A percentile compares a stretch with the other conserved stretches of the same genome.
These are phyloP conservation scores for Chrysomela aeneicollis DNA, from an alignment of 2,888 invertebrate species.

Conservation along the genomic window DNA sequence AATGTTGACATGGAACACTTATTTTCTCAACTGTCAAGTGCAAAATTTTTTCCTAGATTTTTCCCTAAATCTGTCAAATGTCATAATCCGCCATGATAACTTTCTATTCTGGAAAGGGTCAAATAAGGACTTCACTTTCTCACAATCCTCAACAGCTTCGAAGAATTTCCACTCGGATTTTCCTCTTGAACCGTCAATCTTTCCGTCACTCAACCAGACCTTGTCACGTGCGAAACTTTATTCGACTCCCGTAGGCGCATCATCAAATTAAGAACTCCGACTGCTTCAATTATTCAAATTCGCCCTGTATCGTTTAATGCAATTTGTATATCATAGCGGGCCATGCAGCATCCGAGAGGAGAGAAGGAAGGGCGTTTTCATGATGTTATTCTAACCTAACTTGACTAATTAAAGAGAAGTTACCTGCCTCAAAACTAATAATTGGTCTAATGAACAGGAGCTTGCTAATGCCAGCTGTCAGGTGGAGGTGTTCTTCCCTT, in stretches of 20 bases:
- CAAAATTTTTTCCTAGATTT: too few relatives aligned
- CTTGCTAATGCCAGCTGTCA: conserved; percentile 44
- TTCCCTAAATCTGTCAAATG: too few relatives aligned
- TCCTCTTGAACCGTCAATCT: not conserved
- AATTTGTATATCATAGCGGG: conserved; percentile 41
- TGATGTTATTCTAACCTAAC: conserved; percentile 46
- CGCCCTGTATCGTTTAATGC: conserved; percentile 31
- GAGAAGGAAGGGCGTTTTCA: not conserved
- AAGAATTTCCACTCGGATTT: too few relatives aligned
- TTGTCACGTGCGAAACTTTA: conserved; percentile 3
- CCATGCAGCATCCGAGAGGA: not conserved
- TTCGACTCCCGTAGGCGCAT: conserved; percentile 21
- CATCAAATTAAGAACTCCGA: conserved; percentile 30
- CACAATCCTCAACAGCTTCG: too few relatives aligned
- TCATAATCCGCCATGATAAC: too few relatives aligned
- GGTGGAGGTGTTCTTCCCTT: conserved; percentile 24
- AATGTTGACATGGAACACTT: too few relatives aligned
- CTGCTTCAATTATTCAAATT: conserved; percentile 34
- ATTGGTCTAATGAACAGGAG: conserved; percentile 49
- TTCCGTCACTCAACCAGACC: conserved; percentile 15
- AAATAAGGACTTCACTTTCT: too few relatives aligned
- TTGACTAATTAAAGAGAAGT: conserved; percentile 49
- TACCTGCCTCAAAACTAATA: conserved; percentile 49
- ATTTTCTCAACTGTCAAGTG: too few relatives aligned
- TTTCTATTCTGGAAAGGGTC: too few relatives aligned